Percentiles rank a stretch among this genome's conserved stretches.
Conservation (phyloP, 2,113 vertebrate genomes). For the Fukomys damarensis region DNA sequence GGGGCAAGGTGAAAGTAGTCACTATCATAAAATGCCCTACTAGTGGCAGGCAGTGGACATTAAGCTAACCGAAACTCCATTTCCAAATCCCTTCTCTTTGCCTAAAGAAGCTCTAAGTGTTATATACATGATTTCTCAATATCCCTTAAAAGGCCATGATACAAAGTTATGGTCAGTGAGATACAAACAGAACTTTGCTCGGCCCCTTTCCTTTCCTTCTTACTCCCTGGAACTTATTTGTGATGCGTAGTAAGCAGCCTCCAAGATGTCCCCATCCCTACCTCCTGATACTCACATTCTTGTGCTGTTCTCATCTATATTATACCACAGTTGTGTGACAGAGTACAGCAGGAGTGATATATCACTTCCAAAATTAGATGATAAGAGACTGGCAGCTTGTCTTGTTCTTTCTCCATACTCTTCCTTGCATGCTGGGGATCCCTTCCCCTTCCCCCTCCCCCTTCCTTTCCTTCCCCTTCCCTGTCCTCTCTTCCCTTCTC, state of each 20-base stretch:
- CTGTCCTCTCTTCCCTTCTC: background rate
- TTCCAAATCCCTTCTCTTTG: background rate
- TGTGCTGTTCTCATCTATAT: background rate
- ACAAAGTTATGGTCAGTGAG: background rate
- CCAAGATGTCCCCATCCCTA: background rate
- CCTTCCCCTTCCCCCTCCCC: background rate
- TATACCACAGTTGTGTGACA: background rate
- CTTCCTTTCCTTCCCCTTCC: fast-evolving
- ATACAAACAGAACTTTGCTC: background rate
- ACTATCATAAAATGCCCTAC: background rate
- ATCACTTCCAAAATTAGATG: background rate
- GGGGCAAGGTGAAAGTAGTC: slow-evolving; percentile 14
- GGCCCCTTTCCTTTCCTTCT: background rate
- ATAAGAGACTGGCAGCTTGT: background rate
- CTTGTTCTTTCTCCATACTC: background rate
- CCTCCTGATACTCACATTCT: background rate
- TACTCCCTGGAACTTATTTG: background rate
- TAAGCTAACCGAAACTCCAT: background rate
- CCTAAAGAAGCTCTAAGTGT: background rate
- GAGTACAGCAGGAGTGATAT: background rate
- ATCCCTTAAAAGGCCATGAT: background rate
- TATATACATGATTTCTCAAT: background rate
- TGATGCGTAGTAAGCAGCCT: background rate
- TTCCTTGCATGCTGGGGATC: background rate
- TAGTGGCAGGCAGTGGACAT: background rate